A percentile compares a stretch with the other conserved stretches of the same genome.
Conservation (phyloP, 1,140 invertebrate species). For the Eriosoma lanigerum region DNA sequence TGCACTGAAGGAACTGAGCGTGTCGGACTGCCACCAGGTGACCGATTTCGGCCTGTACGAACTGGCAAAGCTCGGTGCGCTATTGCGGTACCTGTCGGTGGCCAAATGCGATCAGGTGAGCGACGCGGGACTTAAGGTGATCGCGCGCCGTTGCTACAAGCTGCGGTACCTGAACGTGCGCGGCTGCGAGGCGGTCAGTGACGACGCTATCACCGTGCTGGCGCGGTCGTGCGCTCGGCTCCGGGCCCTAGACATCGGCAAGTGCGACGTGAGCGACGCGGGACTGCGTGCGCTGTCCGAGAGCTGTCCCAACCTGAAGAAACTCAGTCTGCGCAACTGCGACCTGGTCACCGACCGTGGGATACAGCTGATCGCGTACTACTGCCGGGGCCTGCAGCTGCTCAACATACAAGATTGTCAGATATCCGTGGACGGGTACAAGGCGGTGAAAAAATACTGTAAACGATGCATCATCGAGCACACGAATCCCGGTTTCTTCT, state of each 20-base stretch:
- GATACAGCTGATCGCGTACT: slow-evolving; percentile 81
- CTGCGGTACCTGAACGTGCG: slow-evolving; percentile 86
- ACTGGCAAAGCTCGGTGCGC: slow-evolving; percentile 81
- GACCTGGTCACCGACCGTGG: slow-evolving; percentile 85
- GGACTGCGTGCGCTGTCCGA: slow-evolving; percentile 81
- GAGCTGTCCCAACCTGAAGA: slow-evolving; percentile 86
- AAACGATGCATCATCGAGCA: slow-evolving; percentile 90
- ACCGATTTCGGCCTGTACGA: slow-evolving; percentile 91
- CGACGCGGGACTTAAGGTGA: slow-evolving; percentile 82
- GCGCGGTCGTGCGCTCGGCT: slow-evolving; percentile 80
- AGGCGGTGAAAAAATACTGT: slow-evolving; percentile 87
- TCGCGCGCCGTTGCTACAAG: slow-evolving; percentile 85
- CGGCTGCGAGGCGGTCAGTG: slow-evolving; percentile 88
- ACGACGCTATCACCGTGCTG: slow-evolving; percentile 81
- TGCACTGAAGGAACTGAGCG: slow-evolving; percentile 79
- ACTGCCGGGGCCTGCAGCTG: slow-evolving; percentile 82
- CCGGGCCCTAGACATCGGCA: slow-evolving; percentile 83
- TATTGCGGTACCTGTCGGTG: slow-evolving; percentile 80
- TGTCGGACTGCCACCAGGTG: slow-evolving; percentile 85
- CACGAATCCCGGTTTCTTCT: slow-evolving; percentile 90
- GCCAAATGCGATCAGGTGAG: slow-evolving; percentile 85
- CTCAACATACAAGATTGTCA: slow-evolving; percentile 90
- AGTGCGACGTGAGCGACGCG: slow-evolving; percentile 88
- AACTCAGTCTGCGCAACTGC: slow-evolving; percentile 84
- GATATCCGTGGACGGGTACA: slow-evolving; percentile 82